Base-by-base conservation (phyloP, 2,888 invertebrate species). In the Synanthedon vespiformis region DNA sequence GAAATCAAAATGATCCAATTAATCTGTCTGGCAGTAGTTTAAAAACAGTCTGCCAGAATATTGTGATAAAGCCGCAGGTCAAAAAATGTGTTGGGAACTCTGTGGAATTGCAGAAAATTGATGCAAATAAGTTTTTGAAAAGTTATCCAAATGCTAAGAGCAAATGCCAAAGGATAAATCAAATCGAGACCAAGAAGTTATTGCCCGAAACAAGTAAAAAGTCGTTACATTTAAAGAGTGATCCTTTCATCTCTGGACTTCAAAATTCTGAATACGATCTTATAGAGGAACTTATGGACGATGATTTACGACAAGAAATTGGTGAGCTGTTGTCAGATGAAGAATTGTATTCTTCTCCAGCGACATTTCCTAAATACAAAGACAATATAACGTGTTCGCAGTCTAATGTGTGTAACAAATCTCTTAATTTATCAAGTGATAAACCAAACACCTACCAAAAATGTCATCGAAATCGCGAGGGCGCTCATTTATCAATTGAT, bases 201-300 rank as follows among this genome's bases (percentile, higher is more conserved):
- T 14, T 14, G n/a, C 48, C 50, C 12, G 65, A 63, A 12, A 40
- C 50, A 13, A 58, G 55, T 44, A 63, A 62, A 48, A 72, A 71
- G 53, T 65, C 61, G 41, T 60, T 63, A 48, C 63, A 56, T 47
- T 58, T 55, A 47, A 51, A 64, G 40, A 67, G 63, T 16, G 75
- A 80, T 60, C 72, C 78, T n/a, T 77, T 77, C 55, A 74, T 75
- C 62, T 74, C 83, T 2, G 75, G 77, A 1, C 74, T 81, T 58
- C 73, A 62, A 1, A 80, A 77, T 61, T 77, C 81, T 6, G 85
- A 86, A 57, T 84, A 82, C 56, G 83, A 83, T 58, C 63, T 83
- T n/a, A 58, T 87, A 55, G 85, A 82, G 56, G 88, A 86, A 70
- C 68, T 81, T 55, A 84, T 81, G 73, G 88, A 78, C 62, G 86